These are phyloP conservation scores for Dolichoris vasculosae DNA, from an alignment of 1,140 invertebrate genomes.

Conservation along the genomic window DNA sequence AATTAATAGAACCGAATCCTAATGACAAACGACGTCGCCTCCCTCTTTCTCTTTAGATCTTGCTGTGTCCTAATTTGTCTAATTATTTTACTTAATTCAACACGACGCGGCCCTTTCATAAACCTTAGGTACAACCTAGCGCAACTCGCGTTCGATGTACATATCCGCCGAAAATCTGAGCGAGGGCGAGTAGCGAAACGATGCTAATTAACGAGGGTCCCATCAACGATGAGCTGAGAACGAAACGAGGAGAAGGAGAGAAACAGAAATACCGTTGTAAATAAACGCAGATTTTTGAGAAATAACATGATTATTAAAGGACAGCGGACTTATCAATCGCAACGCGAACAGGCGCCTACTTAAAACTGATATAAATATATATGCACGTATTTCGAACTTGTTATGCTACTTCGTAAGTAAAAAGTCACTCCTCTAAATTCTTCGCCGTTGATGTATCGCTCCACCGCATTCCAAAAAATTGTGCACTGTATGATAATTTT, in stretches of 20 bases:
- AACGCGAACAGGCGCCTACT: not conserved
- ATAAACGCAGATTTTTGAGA: constrained; percentile 43
- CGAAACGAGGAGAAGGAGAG: not conserved
- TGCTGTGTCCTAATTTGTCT: constrained; percentile 73
- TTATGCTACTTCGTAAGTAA: too few relatives aligned
- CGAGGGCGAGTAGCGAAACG: constrained; percentile 65
- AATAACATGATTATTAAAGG: constrained; percentile 23
- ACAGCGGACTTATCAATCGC: constrained; percentile 49
- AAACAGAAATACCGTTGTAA: constrained; percentile 25
- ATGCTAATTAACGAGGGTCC: constrained; percentile 72
- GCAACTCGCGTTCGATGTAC: constrained; percentile 45
- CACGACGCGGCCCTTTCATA: constrained; percentile 51
- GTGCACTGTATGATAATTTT: too few relatives aligned
- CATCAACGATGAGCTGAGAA: not conserved
- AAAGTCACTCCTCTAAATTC: too few relatives aligned
- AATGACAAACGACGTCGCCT: constrained; percentile 72
- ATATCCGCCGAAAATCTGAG: constrained; percentile 63
- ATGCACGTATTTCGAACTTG: too few relatives aligned
- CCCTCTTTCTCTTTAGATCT: constrained; percentile 60
- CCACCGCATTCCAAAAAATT: too few relatives aligned
- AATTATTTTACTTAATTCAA: constrained; percentile 75
- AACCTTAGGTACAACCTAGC: not conserved
- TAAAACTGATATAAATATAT: too few relatives aligned
- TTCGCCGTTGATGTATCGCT: too few relatives aligned
- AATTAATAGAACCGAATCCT: constrained; percentile 73